Conservation (phyloP, 2,113 vertebrate genomes). For the Connochaetes taurinus region DNA sequence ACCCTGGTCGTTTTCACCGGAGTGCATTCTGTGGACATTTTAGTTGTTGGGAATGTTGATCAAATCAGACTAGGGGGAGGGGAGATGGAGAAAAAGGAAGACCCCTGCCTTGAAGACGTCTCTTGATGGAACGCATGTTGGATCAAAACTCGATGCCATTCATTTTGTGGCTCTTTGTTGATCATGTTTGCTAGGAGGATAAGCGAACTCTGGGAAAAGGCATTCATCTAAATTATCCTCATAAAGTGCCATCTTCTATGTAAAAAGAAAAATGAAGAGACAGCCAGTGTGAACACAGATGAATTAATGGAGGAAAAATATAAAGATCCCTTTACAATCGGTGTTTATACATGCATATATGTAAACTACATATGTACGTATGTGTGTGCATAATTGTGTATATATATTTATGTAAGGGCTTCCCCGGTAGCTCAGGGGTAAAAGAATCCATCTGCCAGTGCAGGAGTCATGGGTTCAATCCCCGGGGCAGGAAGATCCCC, state of each 20-base stretch:
- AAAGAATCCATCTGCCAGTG: background rate
- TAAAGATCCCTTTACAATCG: background rate
- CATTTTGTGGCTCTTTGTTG: constrained; percentile 74
- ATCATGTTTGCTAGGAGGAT: constrained; percentile 80
- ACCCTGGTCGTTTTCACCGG: background rate
- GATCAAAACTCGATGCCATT: constrained; percentile 70
- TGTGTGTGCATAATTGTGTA: rapidly evolving
- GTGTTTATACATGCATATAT: background rate
- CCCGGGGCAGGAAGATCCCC: background rate
- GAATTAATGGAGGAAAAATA: constrained; percentile 55
- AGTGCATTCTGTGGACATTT: background rate
- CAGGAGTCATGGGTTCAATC: background rate
- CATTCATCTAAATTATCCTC: constrained; percentile 85
- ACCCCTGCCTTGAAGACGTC: constrained; percentile 55
- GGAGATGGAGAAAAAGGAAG: background rate
- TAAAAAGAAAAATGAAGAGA: constrained; percentile 74
- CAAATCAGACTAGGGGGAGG: background rate
- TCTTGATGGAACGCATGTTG: constrained; percentile 66
- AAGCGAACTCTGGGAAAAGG: constrained; percentile 70
- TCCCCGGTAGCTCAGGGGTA: background rate
- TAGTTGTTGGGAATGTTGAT: background rate
- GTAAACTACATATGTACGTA: rapidly evolving
- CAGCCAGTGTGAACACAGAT: constrained; percentile 50
- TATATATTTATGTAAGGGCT: background rate
- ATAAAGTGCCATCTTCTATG: constrained; percentile 72